Evolutionary conservation across 2,888 invertebrate genomes (phyloP).

Genomic region (Apeira syringaria): DNA sequence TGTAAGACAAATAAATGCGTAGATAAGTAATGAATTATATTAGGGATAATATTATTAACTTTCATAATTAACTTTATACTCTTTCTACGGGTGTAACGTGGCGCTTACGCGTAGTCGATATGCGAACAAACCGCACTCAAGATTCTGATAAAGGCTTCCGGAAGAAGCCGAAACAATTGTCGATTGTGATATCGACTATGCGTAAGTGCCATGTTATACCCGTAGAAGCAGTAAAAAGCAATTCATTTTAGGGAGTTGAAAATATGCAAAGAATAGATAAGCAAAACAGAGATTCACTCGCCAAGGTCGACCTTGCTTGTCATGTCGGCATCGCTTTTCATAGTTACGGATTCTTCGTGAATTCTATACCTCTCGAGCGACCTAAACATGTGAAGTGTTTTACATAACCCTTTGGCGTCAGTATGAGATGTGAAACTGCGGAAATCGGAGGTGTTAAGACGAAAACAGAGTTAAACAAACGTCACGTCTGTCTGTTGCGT

Average conservation of each 20-base stretch:
- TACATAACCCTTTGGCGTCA: slow-evolving; percentile 18
- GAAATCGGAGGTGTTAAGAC: slow-evolving; percentile 23
- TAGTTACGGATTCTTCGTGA: slow-evolving; percentile 7
- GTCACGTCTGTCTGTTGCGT: slow-evolving; percentile 9
- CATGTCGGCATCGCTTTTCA: slow-evolving; percentile 1
- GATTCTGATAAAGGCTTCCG: too few relatives aligned
- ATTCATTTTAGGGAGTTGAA: neutral
- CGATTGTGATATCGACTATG: too few relatives aligned
- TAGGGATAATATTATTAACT: too few relatives aligned
- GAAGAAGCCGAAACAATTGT: too few relatives aligned
- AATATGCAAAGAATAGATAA: slow-evolving; percentile 7
- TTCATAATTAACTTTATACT: too few relatives aligned
- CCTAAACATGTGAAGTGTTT: slow-evolving; percentile 25
- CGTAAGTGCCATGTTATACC: too few relatives aligned
- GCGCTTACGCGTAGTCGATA: too few relatives aligned
- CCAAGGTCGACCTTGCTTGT: slow-evolving; percentile 8
- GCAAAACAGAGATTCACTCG: slow-evolving; percentile 4
- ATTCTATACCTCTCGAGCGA: slow-evolving; percentile 13
- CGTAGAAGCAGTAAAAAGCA: too few relatives aligned
- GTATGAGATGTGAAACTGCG: slow-evolving; percentile 26
- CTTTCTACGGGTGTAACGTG: too few relatives aligned
- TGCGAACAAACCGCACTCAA: too few relatives aligned
- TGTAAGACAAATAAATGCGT: slow-evolving; percentile 5
- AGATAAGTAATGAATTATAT: too few relatives aligned
- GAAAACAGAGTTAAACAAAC: slow-evolving; percentile 26